A percentile compares a stretch with the other conserved stretches of the same genome.
phyloP scores from a whole-genome alignment of 2,113 vertebrate genomes.

The Pseudorhombus dupliciocellatus region DNA sequence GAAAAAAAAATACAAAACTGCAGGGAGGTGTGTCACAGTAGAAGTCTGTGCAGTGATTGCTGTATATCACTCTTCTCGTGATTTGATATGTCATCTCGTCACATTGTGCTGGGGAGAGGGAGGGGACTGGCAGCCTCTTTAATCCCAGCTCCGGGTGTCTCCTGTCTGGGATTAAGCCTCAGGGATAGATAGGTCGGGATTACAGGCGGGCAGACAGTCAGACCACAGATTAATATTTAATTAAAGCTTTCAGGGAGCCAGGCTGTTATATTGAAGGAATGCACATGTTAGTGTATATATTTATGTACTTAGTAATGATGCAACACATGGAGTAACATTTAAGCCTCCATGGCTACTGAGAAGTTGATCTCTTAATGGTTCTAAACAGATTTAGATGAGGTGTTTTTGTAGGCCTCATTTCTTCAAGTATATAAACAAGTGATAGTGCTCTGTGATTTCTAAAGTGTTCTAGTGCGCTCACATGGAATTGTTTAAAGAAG shows the following conservation, averaged over 20 bases:
- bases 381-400: too few relatives aligned
- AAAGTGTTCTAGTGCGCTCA: too few relatives aligned
- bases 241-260: constrained; percentile 55
- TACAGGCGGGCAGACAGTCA: constrained; percentile 63
- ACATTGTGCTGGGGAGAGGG: not conserved
- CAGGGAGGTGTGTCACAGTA: not conserved
- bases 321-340: not conserved
- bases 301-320: not conserved
- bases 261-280: constrained; percentile 15
- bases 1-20: not conserved
- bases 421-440: too few relatives aligned
- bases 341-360: too few relatives aligned
- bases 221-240: constrained; percentile 74
- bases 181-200: constrained; percentile 56
- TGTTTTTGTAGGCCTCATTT: too few relatives aligned
- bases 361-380: too few relatives aligned
- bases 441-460: too few relatives aligned
- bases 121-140: constrained; percentile 26
- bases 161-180: constrained; percentile 62
- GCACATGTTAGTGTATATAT: not conserved
- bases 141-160: constrained; percentile 66
- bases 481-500: not conserved
- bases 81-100: constrained; percentile 7
- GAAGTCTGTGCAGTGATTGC: not conserved
- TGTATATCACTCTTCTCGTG: not conserved